Conservation (phyloP, 2,888 invertebrate species). For the Sclerodermus sp. region DNA sequence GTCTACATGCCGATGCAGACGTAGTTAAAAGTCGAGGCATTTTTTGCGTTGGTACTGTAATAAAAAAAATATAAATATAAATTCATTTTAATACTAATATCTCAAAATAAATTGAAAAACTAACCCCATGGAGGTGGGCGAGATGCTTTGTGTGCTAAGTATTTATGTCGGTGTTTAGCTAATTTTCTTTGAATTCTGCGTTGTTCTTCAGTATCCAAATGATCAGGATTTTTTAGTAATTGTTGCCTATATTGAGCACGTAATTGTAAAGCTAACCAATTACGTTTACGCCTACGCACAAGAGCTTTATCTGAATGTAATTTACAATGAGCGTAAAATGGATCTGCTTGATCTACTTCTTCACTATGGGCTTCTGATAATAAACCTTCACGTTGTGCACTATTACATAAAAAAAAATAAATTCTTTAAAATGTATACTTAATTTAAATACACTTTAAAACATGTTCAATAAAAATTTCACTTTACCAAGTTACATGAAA, state of each 20-base stretch:
- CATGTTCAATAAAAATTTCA: neutral
- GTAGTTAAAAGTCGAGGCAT: conserved; percentile 89
- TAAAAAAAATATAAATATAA: conserved; percentile 2
- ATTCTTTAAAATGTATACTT: too few species aligned
- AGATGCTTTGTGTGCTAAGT: conserved; percentile 71
- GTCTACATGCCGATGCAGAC: conserved; percentile 84
- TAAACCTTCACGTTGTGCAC: conserved; percentile 91
- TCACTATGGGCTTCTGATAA: conserved; percentile 90
- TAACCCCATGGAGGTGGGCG: conserved; percentile 85
- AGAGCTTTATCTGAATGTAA: conserved; percentile 91
- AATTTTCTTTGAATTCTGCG: conserved; percentile 77
- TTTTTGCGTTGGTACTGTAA: conserved; percentile 87
- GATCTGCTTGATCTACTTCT: conserved; percentile 90
- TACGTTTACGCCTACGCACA: conserved; percentile 77
- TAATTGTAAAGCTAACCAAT: conserved; percentile 85
- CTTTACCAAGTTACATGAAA: conserved; percentile 94
- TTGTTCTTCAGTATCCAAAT: conserved; percentile 69
- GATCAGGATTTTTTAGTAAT: conserved; percentile 64
- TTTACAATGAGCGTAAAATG: conserved; percentile 95
- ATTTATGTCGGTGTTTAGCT: conserved; percentile 83
- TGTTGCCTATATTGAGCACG: conserved; percentile 71
- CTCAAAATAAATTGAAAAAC: neutral
- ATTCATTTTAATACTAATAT: neutral
- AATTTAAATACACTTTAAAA: too few species aligned
- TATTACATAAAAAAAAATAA: conserved; percentile 44